These are phyloP conservation scores for Quadroppia sp. DNA, from an alignment of 2,888 invertebrate species.

Conservation along the genomic window DNA sequence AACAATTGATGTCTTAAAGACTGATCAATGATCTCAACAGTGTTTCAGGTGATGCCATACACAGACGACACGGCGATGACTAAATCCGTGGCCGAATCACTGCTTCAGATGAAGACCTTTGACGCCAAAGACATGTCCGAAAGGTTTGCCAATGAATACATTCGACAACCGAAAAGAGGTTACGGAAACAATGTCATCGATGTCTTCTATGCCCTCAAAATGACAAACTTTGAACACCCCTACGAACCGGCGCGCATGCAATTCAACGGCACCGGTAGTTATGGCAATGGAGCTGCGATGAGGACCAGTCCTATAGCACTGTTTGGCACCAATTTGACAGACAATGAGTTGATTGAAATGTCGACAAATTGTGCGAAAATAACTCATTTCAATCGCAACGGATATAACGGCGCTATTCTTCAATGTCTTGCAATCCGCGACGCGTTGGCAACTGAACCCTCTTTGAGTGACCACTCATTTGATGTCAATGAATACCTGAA, in stretches of 20 bases:
- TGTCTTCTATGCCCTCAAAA: slow-evolving; percentile 57
- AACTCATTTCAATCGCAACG: slow-evolving; percentile 60
- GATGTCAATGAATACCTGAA: slow-evolving; percentile 58
- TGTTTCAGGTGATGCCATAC: slow-evolving; percentile 44
- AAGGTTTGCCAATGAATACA: slow-evolving; percentile 63
- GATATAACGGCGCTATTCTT: slow-evolving; percentile 54
- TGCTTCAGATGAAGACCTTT: slow-evolving; percentile 45
- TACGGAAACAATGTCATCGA: slow-evolving; percentile 62
- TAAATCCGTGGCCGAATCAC: slow-evolving; percentile 45
- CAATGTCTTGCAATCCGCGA: slow-evolving; percentile 60
- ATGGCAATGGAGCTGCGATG: slow-evolving; percentile 76
- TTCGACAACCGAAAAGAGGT: slow-evolving; percentile 61
- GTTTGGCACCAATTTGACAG: slow-evolving; percentile 56
- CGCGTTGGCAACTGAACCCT: slow-evolving; percentile 56
- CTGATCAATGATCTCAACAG: neutral
- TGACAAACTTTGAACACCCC: slow-evolving; percentile 59
- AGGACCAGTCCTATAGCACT: slow-evolving; percentile 65
- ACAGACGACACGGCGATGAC: slow-evolving; percentile 49
- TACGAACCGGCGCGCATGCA: slow-evolving; percentile 63
- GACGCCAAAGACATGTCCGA: slow-evolving; percentile 46
- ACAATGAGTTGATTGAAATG: slow-evolving; percentile 57
- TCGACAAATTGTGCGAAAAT: slow-evolving; percentile 55
- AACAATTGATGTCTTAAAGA: neutral
- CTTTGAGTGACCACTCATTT: slow-evolving; percentile 49
- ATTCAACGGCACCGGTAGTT: slow-evolving; percentile 66